Conservation (phyloP, 2,113 vertebrate species). For the Chauna torquata region DNA sequence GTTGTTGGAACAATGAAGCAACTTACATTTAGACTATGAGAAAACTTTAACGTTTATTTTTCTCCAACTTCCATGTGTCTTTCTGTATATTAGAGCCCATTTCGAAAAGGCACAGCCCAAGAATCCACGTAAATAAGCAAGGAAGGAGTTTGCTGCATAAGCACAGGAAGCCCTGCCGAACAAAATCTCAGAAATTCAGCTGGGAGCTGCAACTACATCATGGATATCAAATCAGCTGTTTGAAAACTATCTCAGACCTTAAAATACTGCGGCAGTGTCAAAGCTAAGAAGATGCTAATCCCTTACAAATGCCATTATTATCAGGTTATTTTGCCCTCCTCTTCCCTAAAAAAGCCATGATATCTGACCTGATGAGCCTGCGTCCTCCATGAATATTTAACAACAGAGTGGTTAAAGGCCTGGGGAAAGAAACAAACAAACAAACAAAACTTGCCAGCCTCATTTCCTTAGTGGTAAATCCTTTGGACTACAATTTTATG, state of each 20-base stretch:
- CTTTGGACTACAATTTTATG: neutral
- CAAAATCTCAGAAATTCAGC: neutral
- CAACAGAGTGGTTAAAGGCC: neutral
- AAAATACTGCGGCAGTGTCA: neutral
- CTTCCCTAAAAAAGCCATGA: neutral
- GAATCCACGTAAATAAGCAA: neutral
- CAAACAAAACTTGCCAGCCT: neutral
- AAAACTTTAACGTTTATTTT: neutral
- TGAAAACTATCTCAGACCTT: neutral
- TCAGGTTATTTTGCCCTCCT: neutral
- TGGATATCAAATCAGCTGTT: neutral
- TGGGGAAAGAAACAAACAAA: neutral
- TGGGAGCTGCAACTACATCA: neutral
- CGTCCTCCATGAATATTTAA: neutral
- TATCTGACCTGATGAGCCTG: neutral
- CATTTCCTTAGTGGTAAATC: neutral
- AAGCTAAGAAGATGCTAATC: neutral
- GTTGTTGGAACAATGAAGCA: neutral
- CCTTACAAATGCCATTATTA: neutral
- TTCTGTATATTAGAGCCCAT: neutral
- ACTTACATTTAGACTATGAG: neutral
- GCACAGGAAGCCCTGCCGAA: neutral
- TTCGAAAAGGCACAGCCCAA: neutral
- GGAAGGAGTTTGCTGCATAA: neutral
- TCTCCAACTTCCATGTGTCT: neutral